A percentile compares a stretch with the other conserved stretches of the same genome.
Conservation (phyloP, 2,888 invertebrate species). For the Drosophila fungiperda region DNA sequence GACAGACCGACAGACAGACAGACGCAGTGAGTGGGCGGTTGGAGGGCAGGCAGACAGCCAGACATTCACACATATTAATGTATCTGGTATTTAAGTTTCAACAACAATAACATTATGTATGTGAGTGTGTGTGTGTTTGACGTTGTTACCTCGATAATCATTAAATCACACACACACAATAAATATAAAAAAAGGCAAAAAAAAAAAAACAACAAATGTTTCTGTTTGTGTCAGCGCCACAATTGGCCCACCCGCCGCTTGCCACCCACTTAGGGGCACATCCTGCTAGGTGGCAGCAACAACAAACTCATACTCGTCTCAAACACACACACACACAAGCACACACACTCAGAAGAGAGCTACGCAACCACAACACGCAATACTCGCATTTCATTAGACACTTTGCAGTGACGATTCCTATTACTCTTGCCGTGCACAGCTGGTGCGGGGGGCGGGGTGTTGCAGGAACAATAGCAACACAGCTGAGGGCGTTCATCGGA, state of each 20-base stretch:
- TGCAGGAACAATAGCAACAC: conserved; percentile 14
- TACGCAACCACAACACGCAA: conserved; percentile 80
- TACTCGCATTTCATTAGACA: conserved; percentile 82
- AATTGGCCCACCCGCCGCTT: conserved; percentile 63
- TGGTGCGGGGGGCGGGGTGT: neutral
- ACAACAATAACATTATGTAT: conserved; percentile 69
- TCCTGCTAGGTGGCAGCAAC: conserved; percentile 47
- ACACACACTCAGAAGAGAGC: conserved; percentile 47
- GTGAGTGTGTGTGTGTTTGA: conserved; percentile 46
- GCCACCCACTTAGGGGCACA: conserved; percentile 52
- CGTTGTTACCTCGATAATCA: conserved; percentile 74
- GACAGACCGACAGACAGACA: conserved; percentile 28
- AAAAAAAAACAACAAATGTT: conserved; percentile 39
- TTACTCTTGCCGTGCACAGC: conserved; percentile 65
- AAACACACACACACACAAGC: neutral
- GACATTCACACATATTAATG: conserved; percentile 72
- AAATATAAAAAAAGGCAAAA: conserved; percentile 21
- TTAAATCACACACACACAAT: conserved; percentile 71
- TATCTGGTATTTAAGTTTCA: conserved; percentile 81
- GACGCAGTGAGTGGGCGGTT: conserved; percentile 5
- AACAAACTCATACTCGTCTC: conserved; percentile 8
- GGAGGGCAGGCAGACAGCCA: conserved; percentile 21
- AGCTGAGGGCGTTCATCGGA: conserved; percentile 46
- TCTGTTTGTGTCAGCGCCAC: conserved; percentile 77
- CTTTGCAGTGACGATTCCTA: conserved; percentile 80